A percentile compares a stretch with the other conserved stretches of the same genome.
Evolutionary conservation across 2,888 invertebrate species (phyloP).

Genomic region (Noctua pronuba): DNA sequence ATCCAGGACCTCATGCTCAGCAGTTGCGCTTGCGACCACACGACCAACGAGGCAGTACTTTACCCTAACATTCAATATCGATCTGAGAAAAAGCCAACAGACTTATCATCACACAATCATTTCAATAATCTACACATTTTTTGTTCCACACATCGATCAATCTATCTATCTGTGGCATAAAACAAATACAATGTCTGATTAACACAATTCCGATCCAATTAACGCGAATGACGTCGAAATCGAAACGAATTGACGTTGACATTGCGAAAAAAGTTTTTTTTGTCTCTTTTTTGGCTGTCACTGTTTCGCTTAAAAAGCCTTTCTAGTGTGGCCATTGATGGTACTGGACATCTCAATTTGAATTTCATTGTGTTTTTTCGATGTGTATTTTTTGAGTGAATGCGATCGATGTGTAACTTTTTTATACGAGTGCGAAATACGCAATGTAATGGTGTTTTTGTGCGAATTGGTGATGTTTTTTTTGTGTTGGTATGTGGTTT

Average conservation of each 20-base stretch:
- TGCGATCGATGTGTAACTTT: conserved; percentile 7
- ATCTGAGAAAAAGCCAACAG: conserved; percentile 51
- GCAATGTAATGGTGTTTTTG: conserved; percentile 28
- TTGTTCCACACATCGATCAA: conserved; percentile 36
- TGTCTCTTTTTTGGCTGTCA: conserved; percentile 14
- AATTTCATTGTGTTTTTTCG: conserved; percentile 50
- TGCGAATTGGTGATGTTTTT: background rate
- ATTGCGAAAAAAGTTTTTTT: conserved; percentile 21
- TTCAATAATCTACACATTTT: conserved; percentile 53
- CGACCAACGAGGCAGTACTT: background rate
- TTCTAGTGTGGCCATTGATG: conserved; percentile 45
- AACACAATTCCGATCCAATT: conserved; percentile 63
- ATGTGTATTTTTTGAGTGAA: conserved; percentile 25
- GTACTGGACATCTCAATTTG: conserved; percentile 58
- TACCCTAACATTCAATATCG: conserved; percentile 21
- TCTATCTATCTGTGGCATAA: conserved; percentile 56
- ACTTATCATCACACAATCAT: conserved; percentile 39
- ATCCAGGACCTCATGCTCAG: background rate
- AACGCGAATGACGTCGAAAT: conserved; percentile 32
- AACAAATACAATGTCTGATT: conserved; percentile 40
- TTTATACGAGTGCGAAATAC: conserved; percentile 6
- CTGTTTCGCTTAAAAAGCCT: conserved; percentile 43
- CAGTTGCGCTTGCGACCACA: background rate
- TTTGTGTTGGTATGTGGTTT: background rate
- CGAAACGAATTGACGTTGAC: conserved; percentile 50